Percentiles rank a stretch among this genome's conserved stretches.
Evolutionary conservation across 1,140 invertebrate genomes (phyloP).

Genomic region (Drosophila navojoa): DNA sequence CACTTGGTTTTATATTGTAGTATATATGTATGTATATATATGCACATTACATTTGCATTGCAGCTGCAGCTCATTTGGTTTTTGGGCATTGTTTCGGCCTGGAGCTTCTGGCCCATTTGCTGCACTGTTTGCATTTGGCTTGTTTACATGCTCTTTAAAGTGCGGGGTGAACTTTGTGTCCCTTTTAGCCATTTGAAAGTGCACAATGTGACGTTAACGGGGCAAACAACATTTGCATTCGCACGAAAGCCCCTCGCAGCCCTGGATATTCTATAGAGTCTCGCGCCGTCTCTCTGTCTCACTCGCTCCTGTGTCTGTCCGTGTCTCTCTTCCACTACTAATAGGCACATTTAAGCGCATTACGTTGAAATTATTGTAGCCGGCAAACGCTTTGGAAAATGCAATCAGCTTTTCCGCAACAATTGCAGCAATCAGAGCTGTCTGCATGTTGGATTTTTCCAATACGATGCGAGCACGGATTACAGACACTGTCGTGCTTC

Average conservation of each 20-base stretch:
- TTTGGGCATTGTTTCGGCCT: background rate
- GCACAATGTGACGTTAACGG: conserved; percentile 45
- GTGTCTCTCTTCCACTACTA: background rate
- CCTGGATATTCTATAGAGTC: background rate
- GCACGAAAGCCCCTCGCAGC: background rate
- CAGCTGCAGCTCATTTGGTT: too few species aligned
- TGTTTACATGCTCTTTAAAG: conserved; percentile 43
- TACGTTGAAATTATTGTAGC: conserved; percentile 38
- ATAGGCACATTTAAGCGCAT: conserved; percentile 44
- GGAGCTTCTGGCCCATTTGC: conserved; percentile 35
- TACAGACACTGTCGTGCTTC: background rate
- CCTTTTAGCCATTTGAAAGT: conserved; percentile 29
- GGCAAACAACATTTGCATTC: conserved; percentile 32
- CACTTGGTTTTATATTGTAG: too few species aligned
- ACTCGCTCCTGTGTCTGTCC: too few species aligned
- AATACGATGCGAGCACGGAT: background rate
- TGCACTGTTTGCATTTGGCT: conserved; percentile 32
- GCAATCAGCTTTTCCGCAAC: conserved; percentile 9
- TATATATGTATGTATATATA: too few species aligned
- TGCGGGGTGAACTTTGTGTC: conserved; percentile 39
- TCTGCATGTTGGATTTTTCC: background rate
- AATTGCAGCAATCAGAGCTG: background rate
- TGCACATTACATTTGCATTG: too few species aligned
- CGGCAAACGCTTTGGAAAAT: conserved; percentile 15
- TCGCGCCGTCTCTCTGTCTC: background rate